Percentiles rank a stretch among this genome's conserved stretches.
These are phyloP conservation scores for Oreochromis mossambicus DNA, from an alignment of 2,797 vertebrate species.

Conservation along the genomic window DNA sequence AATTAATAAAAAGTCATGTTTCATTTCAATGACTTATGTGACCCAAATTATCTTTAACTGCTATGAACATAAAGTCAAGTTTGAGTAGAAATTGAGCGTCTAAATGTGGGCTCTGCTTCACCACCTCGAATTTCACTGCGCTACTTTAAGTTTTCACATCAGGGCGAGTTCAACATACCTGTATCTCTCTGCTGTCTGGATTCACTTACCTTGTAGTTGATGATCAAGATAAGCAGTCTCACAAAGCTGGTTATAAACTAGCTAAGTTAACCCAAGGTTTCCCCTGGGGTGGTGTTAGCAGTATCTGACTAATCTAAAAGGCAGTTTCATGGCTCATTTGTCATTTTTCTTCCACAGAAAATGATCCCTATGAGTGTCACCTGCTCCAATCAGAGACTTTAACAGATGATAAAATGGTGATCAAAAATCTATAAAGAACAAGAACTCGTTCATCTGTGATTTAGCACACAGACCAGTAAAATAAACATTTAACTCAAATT, in stretches of 20 bases:
- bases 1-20: slow-evolving; percentile 61
- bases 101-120: not conserved
- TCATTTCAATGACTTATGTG: slow-evolving; percentile 26
- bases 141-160: not conserved
- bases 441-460: not conserved
- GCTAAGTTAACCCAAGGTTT: not conserved
- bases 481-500: not conserved
- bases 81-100: not conserved
- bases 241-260: not conserved
- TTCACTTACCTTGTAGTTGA: not conserved
- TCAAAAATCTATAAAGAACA: not conserved
- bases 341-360: not conserved
- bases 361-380: not conserved
- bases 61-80: not conserved
- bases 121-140: not conserved
- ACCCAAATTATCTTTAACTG: not conserved
- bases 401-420: not conserved
- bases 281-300: not conserved
- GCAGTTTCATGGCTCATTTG: not conserved
- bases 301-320: not conserved
- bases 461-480: not conserved
- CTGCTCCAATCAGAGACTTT: not conserved
- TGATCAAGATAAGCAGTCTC: not conserved
- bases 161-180: not conserved
- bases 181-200: not conserved